These are phyloP conservation scores for Zonotrichia albicollis DNA, from an alignment of 2,797 vertebrate genomes.

Conservation along the genomic window DNA sequence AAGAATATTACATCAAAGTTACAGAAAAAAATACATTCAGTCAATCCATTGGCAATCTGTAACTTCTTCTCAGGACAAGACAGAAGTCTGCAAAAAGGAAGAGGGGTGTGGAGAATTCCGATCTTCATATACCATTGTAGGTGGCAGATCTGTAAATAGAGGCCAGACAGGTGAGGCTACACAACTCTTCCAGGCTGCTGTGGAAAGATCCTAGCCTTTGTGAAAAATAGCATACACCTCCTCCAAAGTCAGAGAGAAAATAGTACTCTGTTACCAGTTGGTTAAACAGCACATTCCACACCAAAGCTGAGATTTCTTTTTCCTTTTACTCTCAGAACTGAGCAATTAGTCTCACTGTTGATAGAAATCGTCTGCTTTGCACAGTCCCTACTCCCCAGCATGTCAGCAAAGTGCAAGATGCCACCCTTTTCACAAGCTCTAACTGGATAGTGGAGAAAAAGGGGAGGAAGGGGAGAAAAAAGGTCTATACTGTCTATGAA, in stretches of 20 bases:
- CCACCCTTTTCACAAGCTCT: neutral
- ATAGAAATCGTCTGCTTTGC: neutral
- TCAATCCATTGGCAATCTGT: neutral
- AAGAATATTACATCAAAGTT: neutral
- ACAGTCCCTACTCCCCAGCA: neutral
- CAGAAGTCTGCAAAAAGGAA: neutral
- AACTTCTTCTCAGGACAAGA: neutral
- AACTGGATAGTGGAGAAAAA: neutral
- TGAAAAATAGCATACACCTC: neutral
- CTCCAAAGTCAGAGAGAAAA: neutral
- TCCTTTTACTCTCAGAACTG: neutral
- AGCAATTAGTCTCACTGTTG: constrained; percentile 5
- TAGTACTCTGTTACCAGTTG: neutral
- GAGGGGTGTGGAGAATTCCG: neutral
- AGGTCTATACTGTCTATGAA: neutral
- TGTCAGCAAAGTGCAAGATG: neutral
- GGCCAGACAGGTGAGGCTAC: neutral
- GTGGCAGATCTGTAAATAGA: neutral
- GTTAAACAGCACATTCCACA: neutral
- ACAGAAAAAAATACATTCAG: neutral
- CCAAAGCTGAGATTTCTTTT: neutral
- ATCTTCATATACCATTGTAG: neutral
- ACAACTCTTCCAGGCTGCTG: neutral
- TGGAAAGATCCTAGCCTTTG: neutral
- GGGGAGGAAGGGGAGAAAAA: neutral